Evolutionary conservation across 2,888 invertebrate species (phyloP).

Genomic region (Athetis lepigone): DNA sequence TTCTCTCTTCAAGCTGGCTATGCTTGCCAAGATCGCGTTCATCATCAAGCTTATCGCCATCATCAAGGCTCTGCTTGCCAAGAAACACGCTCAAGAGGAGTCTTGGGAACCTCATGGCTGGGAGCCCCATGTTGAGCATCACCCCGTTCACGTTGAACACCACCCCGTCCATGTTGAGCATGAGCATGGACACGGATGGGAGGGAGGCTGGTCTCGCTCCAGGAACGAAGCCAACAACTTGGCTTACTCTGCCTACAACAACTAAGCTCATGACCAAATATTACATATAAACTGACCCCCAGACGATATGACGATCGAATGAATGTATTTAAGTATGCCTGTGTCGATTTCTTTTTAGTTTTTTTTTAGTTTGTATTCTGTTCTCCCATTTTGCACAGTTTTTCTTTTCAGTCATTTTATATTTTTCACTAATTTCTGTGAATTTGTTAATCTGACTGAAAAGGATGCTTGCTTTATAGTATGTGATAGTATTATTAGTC

Average conservation of each 20-base stretch:
- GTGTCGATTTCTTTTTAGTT: constrained; percentile 29
- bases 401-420: constrained; percentile 83
- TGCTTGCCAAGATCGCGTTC: constrained; percentile 94
- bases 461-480: constrained; percentile 73
- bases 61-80: constrained; percentile 83
- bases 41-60: constrained; percentile 81
- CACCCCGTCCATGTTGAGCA: constrained; percentile 71
- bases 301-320: constrained; percentile 49
- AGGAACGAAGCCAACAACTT: constrained; percentile 81
- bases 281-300: constrained; percentile 45
- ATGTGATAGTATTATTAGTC: constrained; percentile 64
- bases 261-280: constrained; percentile 74
- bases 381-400: constrained; percentile 57
- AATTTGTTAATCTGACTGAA: constrained; percentile 79
- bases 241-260: constrained; percentile 84
- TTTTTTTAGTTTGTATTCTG: constrained; percentile 14
- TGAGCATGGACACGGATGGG: constrained; percentile 81
- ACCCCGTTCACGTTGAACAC: constrained; percentile 71
- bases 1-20: constrained; percentile 93
- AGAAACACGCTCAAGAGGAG: constrained; percentile 80
- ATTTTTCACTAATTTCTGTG: constrained; percentile 51
- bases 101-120: constrained; percentile 72
- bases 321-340: constrained; percentile 75
- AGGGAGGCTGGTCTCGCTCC: constrained; percentile 85
- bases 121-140: constrained; percentile 74